A percentile compares a stretch with the other conserved stretches of the same genome.
phyloP scores from a whole-genome alignment of 2,113 vertebrate genomes.

The Picathartes gymnocephalus region DNA sequence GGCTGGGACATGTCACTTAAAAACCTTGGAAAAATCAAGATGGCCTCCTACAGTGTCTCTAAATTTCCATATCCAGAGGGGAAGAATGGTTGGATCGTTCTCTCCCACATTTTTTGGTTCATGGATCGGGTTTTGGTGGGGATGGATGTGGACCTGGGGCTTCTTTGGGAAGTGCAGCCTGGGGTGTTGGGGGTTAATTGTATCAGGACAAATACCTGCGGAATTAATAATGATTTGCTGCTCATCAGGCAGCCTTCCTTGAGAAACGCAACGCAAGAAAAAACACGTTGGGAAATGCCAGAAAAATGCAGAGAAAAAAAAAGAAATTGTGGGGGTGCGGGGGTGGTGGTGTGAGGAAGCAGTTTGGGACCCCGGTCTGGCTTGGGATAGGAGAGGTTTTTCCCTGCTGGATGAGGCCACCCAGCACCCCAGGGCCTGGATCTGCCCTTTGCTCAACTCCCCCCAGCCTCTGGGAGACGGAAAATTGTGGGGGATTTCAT shows the following conservation, averaged over 20 bases:
- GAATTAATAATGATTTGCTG: conserved; percentile 56
- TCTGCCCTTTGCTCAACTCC: not conserved
- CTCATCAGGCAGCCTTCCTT: conserved; percentile 15
- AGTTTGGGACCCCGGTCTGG: fast-evolving
- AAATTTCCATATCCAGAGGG: not conserved
- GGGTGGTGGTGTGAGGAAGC: not conserved
- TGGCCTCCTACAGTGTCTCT: not conserved
- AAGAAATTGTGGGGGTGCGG: not conserved
- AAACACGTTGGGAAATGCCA: conserved; percentile 40
- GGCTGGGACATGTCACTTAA: not conserved
- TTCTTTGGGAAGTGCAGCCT: not conserved
- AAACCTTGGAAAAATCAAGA: not conserved
- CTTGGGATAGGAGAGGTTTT: fast-evolving
- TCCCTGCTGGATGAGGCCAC: not conserved
- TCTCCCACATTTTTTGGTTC: not conserved
- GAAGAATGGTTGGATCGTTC: fast-evolving
- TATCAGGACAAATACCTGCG: not conserved
- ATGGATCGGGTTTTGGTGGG: not conserved
- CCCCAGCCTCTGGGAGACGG: not conserved
- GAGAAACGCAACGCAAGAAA: conserved; percentile 39
- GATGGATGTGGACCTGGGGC: not conserved
- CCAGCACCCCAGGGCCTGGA: not conserved
- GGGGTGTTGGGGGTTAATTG: not conserved
- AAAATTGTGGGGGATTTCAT: not conserved
- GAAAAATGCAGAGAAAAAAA: conserved; percentile 25